These are phyloP conservation scores for Antennarius maculatus DNA, from an alignment of 2,797 vertebrate species.

Conservation along the genomic window DNA sequence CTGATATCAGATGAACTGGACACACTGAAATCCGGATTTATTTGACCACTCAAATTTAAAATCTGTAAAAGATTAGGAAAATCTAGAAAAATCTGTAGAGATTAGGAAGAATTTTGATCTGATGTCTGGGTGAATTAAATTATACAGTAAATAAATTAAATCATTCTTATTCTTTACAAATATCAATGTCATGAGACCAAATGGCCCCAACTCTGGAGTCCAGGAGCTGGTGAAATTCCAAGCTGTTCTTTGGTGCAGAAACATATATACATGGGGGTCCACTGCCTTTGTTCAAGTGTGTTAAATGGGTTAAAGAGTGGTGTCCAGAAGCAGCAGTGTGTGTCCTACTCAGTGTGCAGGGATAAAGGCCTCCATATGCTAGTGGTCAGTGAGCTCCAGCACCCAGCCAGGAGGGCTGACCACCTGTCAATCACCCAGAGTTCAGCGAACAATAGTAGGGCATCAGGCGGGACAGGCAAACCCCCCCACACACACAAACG, in stretches of 20 bases:
- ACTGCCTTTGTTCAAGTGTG: slow-evolving; percentile 50
- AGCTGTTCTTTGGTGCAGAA: slow-evolving; percentile 29
- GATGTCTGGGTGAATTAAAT: too few relatives aligned
- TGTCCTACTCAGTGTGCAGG: slow-evolving; percentile 55
- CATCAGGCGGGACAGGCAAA: slow-evolving; percentile 12
- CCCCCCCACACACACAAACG: slow-evolving; percentile 27
- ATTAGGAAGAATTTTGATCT: background rate
- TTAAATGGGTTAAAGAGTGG: slow-evolving; percentile 58
- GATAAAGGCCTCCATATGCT: slow-evolving; percentile 66
- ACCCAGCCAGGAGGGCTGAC: slow-evolving; percentile 54
- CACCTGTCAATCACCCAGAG: slow-evolving; percentile 63
- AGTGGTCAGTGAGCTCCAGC: slow-evolving; percentile 55
- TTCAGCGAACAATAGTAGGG: slow-evolving; percentile 47
- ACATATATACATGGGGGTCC: slow-evolving; percentile 48
- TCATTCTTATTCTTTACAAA: slow-evolving; percentile 2
- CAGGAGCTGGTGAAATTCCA: slow-evolving; percentile 46
- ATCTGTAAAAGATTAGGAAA: too few relatives aligned
- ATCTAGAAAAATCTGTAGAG: too few relatives aligned
- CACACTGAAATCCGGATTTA: too few relatives aligned
- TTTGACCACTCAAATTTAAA: too few relatives aligned
- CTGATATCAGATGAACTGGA: too few relatives aligned
- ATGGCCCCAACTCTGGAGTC: slow-evolving; percentile 15
- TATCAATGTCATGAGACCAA: slow-evolving; percentile 1
- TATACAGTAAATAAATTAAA: background rate
- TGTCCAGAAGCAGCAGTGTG: slow-evolving; percentile 63